Base-by-base conservation (phyloP, 2,888 invertebrate species). In the Euplagia quadripunctaria region DNA sequence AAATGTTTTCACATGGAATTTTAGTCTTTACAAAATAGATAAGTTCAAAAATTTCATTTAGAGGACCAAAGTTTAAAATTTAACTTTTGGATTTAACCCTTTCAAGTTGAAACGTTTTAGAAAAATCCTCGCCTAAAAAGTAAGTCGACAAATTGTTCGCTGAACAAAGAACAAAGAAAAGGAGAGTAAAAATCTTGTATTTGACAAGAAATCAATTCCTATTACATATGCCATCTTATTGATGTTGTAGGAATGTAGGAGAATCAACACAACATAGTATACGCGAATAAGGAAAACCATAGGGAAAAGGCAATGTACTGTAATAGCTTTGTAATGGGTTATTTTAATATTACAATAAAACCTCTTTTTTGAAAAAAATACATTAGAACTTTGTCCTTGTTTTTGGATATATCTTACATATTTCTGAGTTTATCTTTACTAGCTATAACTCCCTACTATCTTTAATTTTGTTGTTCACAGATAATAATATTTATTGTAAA, bases 21-120 rank as follows among this genome's bases (percentile, higher is more conserved):
- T 31, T 2, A 31, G 31, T 31, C 31, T 31, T 31, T 31, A 31
- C 42, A 43, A 71, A 16, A 46, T 6, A 52, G 42, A 70, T 42
- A 52, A 55, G 20, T 71, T 65, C 14, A 31, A 12, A 20, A 55
- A 71, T 64, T 58, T 41, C 46, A 52, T 52, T 49, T 71, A 5
- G 6, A 58, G 31, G 41, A 31, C 31, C 31, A 31, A 31, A 31
- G 31, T 31, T 31, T 31, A 31, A 31, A 31, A 31, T 31, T 31
- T 31, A 31, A 31, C 1, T 1, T 31, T 71, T 66, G 14, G 31
- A 66, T 71, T 65, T 55, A 58, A 58, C n/a, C 43, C 31, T 66
- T 66, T 66, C 9, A 71, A 58, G 43, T 55, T 65, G 16, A 43
- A 65, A 71, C 8, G 17, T 46, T 71, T 71, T 31, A 49, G 55